Percentiles rank a stretch among this genome's conserved stretches.
phyloP scores from a whole-genome alignment of 1,140 invertebrate species.

The Calliopsis andreniformis region DNA sequence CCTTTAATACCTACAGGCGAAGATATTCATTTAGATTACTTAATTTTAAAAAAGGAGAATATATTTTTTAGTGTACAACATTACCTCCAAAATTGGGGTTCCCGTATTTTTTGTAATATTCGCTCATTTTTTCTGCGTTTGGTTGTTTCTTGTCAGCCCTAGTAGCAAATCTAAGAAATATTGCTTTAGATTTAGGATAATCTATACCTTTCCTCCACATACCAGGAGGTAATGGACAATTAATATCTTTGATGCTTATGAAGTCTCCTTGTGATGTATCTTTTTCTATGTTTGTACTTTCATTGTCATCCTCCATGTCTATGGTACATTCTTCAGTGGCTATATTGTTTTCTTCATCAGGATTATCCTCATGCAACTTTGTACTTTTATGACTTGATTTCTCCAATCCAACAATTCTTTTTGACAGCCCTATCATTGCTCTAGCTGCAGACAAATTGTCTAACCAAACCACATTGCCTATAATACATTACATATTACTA shows the following conservation, averaged over 20 bases:
- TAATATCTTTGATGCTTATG: constrained; percentile 80
- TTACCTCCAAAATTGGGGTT: constrained; percentile 85
- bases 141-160: constrained; percentile 84
- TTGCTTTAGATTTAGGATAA: constrained; percentile 84
- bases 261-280: constrained; percentile 66
- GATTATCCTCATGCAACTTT: constrained; percentile 32
- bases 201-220: constrained; percentile 88
- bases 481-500: constrained; percentile 9
- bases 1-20: constrained; percentile 79
- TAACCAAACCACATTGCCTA: constrained; percentile 90
- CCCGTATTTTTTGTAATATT: constrained; percentile 85
- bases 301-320: constrained; percentile 59
- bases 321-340: constrained; percentile 58
- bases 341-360: constrained; percentile 40
- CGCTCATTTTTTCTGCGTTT: constrained; percentile 84
- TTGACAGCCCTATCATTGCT: constrained; percentile 85
- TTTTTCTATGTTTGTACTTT: constrained; percentile 50
- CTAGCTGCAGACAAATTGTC: constrained; percentile 87
- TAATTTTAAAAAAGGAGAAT: constrained; percentile 6
- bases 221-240: constrained; percentile 85
- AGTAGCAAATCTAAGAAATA: constrained; percentile 89
- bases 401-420: constrained; percentile 78
- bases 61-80: neutral
- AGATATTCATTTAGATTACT: neutral
- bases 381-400: constrained; percentile 36